phyloP scores from a whole-genome alignment of 2,113 vertebrate species.

The Athene noctua region DNA sequence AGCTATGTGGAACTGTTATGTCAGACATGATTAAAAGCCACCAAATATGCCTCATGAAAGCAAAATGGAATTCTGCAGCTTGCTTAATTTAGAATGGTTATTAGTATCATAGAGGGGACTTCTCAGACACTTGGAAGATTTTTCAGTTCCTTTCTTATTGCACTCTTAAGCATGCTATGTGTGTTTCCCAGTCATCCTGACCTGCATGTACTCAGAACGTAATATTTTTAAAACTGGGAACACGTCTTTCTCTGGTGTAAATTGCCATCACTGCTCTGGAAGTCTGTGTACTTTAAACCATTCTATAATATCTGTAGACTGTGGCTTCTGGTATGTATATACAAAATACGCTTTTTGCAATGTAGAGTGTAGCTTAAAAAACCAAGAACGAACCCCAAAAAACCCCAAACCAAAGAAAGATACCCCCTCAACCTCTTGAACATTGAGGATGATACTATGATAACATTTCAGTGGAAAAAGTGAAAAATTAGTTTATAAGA shows the following conservation, averaged over 20 bases:
- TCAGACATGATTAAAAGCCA: background rate
- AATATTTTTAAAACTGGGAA: background rate
- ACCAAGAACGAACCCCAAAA: background rate
- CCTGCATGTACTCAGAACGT: background rate
- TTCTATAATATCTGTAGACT: background rate
- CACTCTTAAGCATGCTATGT: fast-evolving
- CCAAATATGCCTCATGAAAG: background rate
- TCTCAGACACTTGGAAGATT: background rate
- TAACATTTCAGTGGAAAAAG: background rate
- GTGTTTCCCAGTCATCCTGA: background rate
- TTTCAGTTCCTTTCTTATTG: background rate
- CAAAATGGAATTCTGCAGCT: background rate
- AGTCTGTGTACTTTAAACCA: background rate
- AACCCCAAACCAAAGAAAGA: background rate
- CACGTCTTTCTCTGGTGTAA: background rate
- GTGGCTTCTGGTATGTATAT: background rate
- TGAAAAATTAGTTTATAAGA: background rate
- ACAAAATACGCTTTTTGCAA: background rate
- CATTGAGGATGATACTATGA: background rate
- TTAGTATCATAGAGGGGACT: background rate
- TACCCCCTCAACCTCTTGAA: background rate
- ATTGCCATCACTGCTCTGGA: background rate
- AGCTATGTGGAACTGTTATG: background rate
- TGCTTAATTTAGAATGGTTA: background rate
- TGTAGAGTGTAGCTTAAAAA: background rate